phyloP scores from a whole-genome alignment of 2,797 vertebrate species.

The Cynodonichthys magdalenae region DNA sequence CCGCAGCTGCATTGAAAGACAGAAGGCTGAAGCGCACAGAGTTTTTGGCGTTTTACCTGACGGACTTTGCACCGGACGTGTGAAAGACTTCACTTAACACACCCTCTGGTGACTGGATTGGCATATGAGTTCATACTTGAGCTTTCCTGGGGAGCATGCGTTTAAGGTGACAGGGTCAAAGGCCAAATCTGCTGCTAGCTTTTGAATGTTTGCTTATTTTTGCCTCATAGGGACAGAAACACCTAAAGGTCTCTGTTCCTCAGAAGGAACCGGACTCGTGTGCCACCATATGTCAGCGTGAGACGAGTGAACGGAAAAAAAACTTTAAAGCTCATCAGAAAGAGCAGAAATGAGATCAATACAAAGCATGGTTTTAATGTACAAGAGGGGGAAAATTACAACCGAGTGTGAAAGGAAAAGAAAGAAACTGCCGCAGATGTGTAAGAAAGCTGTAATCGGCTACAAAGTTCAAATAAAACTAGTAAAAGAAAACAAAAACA shows the following conservation, averaged over 20 bases:
- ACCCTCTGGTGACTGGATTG: conserved; percentile 35
- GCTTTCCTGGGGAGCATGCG: conserved; percentile 10
- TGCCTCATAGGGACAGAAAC: conserved; percentile 21
- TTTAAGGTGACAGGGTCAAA: conserved; percentile 46
- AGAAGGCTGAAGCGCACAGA: conserved; percentile 27
- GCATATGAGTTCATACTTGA: conserved; percentile 23
- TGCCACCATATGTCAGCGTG: conserved; percentile 20
- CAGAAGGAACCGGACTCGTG: background rate
- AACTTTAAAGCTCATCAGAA: conserved; percentile 10
- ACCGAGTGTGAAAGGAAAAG: conserved; percentile 36
- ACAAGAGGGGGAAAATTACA: conserved; percentile 44
- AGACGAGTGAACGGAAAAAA: background rate
- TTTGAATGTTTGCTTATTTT: conserved; percentile 29
- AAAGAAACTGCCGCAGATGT: conserved; percentile 49
- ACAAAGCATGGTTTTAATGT: conserved; percentile 68
- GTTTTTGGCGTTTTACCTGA: conserved; percentile 65
- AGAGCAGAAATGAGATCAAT: conserved; percentile 20
- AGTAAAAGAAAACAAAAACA: conserved; percentile 13
- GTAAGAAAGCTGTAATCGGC: conserved; percentile 36
- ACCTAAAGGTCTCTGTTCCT: conserved; percentile 24
- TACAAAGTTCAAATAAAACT: conserved; percentile 23
- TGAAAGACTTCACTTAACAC: conserved; percentile 72
- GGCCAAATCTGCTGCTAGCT: conserved; percentile 33
- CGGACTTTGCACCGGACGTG: conserved; percentile 64
- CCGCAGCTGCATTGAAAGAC: conserved; percentile 40